Percentiles rank a stretch among this genome's conserved stretches.
These are phyloP conservation scores for Cenopis cana DNA, from an alignment of 2,888 invertebrate genomes.

Conservation along the genomic window DNA sequence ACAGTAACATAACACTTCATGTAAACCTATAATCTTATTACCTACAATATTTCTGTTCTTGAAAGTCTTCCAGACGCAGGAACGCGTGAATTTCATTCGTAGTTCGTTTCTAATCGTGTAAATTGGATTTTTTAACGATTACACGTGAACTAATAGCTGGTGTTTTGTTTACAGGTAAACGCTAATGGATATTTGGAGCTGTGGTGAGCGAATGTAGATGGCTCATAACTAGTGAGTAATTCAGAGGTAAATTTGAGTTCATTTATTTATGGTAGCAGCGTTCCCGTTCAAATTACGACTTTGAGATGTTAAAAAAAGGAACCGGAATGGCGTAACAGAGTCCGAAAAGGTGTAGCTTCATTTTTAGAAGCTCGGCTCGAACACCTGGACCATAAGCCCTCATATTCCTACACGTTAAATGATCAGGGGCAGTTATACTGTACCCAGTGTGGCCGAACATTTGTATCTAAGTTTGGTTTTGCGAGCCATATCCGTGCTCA, in stretches of 20 bases:
- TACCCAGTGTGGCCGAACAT: too few relatives aligned
- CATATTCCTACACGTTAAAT: too few relatives aligned
- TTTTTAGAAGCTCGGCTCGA: too few relatives aligned
- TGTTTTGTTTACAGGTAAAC: slow-evolving; percentile 55
- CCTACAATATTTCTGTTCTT: slow-evolving; percentile 48
- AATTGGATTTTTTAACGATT: slow-evolving; percentile 50
- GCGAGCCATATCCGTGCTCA: too few relatives aligned
- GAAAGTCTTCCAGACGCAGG: slow-evolving; percentile 53
- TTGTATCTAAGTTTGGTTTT: too few relatives aligned
- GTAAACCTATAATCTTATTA: slow-evolving; percentile 42
- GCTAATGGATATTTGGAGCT: slow-evolving; percentile 32
- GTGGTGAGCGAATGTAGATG: slow-evolving; percentile 22
- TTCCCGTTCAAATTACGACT: too few relatives aligned
- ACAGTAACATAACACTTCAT: slow-evolving; percentile 7
- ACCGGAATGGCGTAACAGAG: too few relatives aligned
- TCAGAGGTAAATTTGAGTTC: not conserved
- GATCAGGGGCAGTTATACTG: too few relatives aligned
- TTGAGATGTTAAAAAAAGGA: too few relatives aligned
- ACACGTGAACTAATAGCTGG: slow-evolving; percentile 44
- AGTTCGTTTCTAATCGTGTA: slow-evolving; percentile 47
- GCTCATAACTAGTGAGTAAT: not conserved
- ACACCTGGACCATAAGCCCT: too few relatives aligned
- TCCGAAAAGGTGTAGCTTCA: too few relatives aligned
- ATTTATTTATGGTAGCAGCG: too few relatives aligned
- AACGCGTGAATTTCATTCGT: slow-evolving; percentile 47